phyloP scores from a whole-genome alignment of 2,888 invertebrate species.

The Apodemia zela region DNA sequence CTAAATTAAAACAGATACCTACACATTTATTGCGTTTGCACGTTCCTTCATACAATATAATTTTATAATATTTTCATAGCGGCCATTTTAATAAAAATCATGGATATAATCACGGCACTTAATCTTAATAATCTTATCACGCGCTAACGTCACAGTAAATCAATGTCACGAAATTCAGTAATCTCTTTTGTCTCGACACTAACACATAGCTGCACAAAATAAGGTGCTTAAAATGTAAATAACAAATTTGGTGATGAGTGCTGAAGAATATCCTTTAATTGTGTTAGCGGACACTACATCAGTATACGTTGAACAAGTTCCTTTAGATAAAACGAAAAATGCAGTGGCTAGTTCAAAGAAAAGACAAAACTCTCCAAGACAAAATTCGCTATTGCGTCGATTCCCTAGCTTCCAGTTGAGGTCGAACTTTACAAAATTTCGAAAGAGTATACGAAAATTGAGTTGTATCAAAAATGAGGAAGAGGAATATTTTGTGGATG shows the following conservation, averaged over 20 bases:
- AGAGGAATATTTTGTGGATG: conserved; percentile 51
- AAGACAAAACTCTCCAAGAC: conserved; percentile 11
- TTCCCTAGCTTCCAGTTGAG: conserved; percentile 47
- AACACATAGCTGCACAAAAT: conserved; percentile 35
- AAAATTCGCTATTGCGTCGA: conserved; percentile 39
- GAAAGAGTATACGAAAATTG: conserved; percentile 49
- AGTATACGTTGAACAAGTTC: conserved; percentile 41
- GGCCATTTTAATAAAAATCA: conserved; percentile 36
- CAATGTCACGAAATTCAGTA: conserved; percentile 62
- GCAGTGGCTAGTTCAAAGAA: conserved; percentile 10
- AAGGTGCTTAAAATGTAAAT: conserved; percentile 43
- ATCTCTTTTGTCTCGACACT: conserved; percentile 48
- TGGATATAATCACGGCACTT: conserved; percentile 50
- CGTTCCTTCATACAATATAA: conserved; percentile 4
- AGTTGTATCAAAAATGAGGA: conserved; percentile 52
- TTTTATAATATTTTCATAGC: background rate
- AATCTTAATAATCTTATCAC: conserved; percentile 65
- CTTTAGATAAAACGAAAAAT: conserved; percentile 32
- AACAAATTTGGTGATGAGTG: conserved; percentile 54
- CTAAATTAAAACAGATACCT: too few relatives aligned
- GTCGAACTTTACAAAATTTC: conserved; percentile 49
- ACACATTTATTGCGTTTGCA: conserved; percentile 16
- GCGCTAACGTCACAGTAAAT: conserved; percentile 67
- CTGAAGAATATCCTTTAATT: conserved; percentile 48
- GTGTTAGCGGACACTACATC: conserved; percentile 45